phyloP scores from a whole-genome alignment of 2,113 vertebrate genomes.

The Xerus inauris region DNA sequence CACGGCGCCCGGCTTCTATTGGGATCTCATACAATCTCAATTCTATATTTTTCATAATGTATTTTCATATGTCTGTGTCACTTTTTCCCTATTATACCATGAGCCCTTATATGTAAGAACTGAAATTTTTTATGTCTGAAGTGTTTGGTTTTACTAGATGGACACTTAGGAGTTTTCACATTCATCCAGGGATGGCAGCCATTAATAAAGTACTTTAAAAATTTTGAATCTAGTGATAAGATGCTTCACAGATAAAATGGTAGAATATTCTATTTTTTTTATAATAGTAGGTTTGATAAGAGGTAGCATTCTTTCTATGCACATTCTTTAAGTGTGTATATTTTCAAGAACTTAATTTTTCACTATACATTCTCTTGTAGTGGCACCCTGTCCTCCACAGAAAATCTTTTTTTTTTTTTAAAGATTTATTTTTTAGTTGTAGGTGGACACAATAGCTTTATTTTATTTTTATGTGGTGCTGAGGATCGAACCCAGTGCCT shows the following conservation, averaged over 20 bases:
- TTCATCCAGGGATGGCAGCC: neutral
- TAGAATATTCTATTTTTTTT: neutral
- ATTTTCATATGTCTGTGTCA: neutral
- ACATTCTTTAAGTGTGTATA: too few relatives aligned
- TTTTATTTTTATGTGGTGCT: too few relatives aligned
- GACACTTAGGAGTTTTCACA: neutral
- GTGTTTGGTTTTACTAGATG: neutral
- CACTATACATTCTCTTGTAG: too few relatives aligned
- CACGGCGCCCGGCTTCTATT: neutral
- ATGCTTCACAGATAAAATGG: conserved; percentile 16
- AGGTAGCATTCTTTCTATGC: too few relatives aligned
- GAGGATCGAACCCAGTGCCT: too few relatives aligned
- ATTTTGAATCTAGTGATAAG: neutral
- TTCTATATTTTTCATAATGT: conserved; percentile 17
- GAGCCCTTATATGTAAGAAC: conserved; percentile 3
- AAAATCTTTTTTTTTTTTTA: too few relatives aligned
- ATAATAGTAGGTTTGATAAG: neutral
- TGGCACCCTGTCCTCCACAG: too few relatives aligned
- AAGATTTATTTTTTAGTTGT: too few relatives aligned
- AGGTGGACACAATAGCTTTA: too few relatives aligned
- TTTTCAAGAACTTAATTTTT: too few relatives aligned
- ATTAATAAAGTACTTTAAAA: conserved; percentile 9
- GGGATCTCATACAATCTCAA: neutral
- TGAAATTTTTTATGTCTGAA: neutral
- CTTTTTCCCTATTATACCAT: neutral